Evolutionary conservation across 2,113 vertebrate genomes (phyloP).

Genomic region (Thryonomys swinderianus): DNA sequence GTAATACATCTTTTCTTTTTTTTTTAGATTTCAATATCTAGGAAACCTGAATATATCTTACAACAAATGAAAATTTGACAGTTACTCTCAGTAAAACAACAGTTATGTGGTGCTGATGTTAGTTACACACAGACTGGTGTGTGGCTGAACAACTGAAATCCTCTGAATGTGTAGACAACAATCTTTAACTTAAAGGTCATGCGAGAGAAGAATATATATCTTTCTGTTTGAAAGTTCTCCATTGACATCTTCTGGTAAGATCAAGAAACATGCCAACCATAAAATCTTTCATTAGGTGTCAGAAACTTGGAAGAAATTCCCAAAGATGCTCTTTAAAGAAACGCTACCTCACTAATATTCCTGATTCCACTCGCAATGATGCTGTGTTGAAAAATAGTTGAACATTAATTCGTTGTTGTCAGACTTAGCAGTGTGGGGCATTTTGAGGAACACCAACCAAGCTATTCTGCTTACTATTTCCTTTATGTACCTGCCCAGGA

Average conservation of each 20-base stretch:
- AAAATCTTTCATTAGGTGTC: neutral
- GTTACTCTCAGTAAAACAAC: neutral
- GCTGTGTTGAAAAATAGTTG: neutral
- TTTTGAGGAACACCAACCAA: neutral
- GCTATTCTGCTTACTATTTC: neutral
- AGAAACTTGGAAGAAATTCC: neutral
- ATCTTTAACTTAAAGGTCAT: slow-evolving; percentile 12
- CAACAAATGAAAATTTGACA: neutral
- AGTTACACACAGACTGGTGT: neutral
- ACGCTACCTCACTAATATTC: neutral
- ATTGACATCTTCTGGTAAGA: slow-evolving; percentile 34
- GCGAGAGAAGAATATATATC: neutral
- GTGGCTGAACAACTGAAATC: neutral
- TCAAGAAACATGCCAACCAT: neutral
- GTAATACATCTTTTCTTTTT: neutral
- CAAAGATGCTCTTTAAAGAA: neutral
- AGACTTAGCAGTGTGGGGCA: neutral
- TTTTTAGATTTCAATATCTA: neutral
- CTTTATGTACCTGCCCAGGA: neutral
- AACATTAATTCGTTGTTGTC: neutral
- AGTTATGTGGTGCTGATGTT: neutral
- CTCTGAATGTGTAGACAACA: neutral
- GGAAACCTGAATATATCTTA: slow-evolving; percentile 5
- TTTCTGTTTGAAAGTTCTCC: slow-evolving; percentile 42
- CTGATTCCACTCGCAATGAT: neutral